Base-by-base conservation (phyloP, 2,113 vertebrate genomes). In the Aix galericulata region DNA sequence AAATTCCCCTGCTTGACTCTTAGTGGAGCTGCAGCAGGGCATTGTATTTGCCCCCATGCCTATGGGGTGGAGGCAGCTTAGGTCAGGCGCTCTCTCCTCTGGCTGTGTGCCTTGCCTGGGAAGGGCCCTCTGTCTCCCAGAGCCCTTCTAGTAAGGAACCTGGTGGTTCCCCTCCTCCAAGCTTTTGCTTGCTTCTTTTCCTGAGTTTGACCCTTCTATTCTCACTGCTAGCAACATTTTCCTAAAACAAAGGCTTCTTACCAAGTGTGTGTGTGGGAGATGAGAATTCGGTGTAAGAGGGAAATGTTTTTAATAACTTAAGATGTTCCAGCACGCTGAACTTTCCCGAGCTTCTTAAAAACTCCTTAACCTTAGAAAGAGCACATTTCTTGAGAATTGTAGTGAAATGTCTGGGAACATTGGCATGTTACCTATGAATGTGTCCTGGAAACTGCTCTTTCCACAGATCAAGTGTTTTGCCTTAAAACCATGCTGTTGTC, bases 31-130 rank as follows among this genome's bases (percentile, higher is more conserved):
- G 17, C 13, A 15, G 3, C 40, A 86, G 31, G 11, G 18, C 38
- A 4, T 15, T 83, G 4, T 22, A 3, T 55, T 77, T 8, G 4
- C 17, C 31, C 64, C 13, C 13, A 1, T 26, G 44, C 4, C 0
- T 14, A 80, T 11, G 60, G 50, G 44, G 11, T 27, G 60, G 13
- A 50, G 74, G 11, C 25, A 62, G 11, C 58, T 71, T 60, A 42
- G 26, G 4, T 40, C 26, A 80, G 58, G n/a, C 40, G 32, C 4
- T 34, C 13, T 55, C 0, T 32, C 46, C 6, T 67, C 31, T 42
- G 34, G 15, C 29, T 8, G 4, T 3, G 2, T 17, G 8, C 6
- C 11, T 20, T 59, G 21, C 1, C 58, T 46, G 31, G 38, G 56
- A 55, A 46, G 11, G 21, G 11, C 44, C 32, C 20, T 2, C 2